Evolutionary conservation across 1,140 invertebrate genomes (phyloP).

Genomic region (Zaprionus tsacasi): DNA sequence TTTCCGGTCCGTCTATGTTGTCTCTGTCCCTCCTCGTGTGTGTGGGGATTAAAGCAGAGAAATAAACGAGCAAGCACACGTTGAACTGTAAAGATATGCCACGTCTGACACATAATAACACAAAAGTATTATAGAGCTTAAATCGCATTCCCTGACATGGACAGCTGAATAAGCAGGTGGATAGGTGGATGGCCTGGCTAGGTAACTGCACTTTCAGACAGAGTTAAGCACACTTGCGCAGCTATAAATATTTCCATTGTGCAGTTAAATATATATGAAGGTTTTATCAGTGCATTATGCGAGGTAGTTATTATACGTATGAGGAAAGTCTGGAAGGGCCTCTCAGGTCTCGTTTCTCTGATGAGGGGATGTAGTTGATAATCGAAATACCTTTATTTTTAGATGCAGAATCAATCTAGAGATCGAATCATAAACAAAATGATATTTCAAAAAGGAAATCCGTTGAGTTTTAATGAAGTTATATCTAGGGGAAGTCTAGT

Average conservation of each 20-base stretch:
- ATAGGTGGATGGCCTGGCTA: background rate
- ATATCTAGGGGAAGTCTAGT: no score
- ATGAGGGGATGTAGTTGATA: no score
- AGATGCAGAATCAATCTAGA: no score
- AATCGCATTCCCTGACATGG: constrained; percentile 6
- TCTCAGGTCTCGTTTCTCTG: no score
- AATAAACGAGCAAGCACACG: constrained; percentile 18
- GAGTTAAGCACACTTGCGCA: background rate
- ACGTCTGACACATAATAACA: constrained; percentile 22
- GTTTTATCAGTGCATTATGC: no score
- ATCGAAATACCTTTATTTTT: no score
- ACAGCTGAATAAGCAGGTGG: background rate
- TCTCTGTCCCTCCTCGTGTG: background rate
- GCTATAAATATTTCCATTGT: background rate
- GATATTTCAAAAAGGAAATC: no score
- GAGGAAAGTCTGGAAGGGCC: no score
- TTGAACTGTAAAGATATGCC: background rate
- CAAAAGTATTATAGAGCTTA: constrained; percentile 32
- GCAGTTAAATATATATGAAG: background rate
- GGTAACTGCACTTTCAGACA: background rate
- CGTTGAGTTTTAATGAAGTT: no score
- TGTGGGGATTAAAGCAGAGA: constrained; percentile 18
- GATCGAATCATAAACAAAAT: no score
- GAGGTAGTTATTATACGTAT: no score
- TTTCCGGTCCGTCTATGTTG: background rate